These are phyloP conservation scores for Porites lobata DNA, from an alignment of 92 coral and sea anemone genomes.

Conservation along the genomic window DNA sequence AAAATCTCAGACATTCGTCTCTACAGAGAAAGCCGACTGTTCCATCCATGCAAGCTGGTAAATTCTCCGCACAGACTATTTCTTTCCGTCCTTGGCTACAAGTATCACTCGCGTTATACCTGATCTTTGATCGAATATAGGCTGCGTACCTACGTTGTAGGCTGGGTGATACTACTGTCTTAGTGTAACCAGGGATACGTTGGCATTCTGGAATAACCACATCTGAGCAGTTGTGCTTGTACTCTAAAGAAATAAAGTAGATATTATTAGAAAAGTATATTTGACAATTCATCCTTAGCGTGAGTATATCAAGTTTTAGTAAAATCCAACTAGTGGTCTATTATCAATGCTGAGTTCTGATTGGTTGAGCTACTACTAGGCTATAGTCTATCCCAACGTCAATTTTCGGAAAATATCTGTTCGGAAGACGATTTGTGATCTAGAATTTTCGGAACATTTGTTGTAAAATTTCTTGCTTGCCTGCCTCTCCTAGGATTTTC, in stretches of 20 bases:
- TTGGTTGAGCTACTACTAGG: too few relatives aligned
- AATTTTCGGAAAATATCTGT: too few relatives aligned
- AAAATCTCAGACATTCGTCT: conserved; percentile 61
- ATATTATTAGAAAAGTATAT: not conserved
- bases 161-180: conserved; percentile 27
- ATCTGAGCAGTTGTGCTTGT: conserved; percentile 33
- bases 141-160: not conserved
- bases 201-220: conserved; percentile 24
- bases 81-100: conserved; percentile 31
- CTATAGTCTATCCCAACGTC: too few relatives aligned
- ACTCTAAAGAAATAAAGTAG: not conserved
- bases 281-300: too few relatives aligned
- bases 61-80: conserved; percentile 67
- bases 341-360: too few relatives aligned
- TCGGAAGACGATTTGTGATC: too few relatives aligned
- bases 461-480: too few relatives aligned
- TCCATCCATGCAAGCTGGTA: conserved; percentile 67
- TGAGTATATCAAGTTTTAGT: too few relatives aligned
- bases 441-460: too few relatives aligned
- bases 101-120: not conserved
- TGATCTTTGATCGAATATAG: not conserved
- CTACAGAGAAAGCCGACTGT: conserved; percentile 65
- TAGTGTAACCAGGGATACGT: conserved; percentile 29
- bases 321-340: too few relatives aligned
- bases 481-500: too few relatives aligned